Evolutionary conservation across 2,888 invertebrate species (phyloP).

Genomic region (Gerosis bhagava): DNA sequence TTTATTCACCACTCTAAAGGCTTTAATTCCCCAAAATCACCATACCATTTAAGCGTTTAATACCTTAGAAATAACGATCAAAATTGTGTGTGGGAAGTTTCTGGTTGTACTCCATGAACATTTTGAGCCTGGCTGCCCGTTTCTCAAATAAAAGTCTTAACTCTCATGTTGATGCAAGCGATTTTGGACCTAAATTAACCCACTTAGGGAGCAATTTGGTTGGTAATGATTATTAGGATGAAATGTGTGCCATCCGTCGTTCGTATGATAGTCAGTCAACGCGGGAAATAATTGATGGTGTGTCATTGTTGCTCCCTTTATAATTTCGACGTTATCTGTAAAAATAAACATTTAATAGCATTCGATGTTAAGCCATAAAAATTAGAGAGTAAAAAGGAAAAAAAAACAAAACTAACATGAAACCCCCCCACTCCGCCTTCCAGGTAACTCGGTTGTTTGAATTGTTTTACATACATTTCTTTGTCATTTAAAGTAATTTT

Average conservation of each 20-base stretch:
- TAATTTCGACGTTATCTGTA: conserved; percentile 30
- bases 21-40: background rate
- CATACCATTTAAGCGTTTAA: background rate
- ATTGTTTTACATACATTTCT: no score
- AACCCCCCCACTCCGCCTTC: no score
- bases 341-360: conserved; percentile 14
- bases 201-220: conserved; percentile 10
- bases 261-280: conserved; percentile 29
- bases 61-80: background rate
- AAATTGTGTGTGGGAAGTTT: background rate
- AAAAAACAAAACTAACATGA: no score
- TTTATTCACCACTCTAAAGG: conserved; percentile 10
- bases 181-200: conserved; percentile 13
- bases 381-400: no score
- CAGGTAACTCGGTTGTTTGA: no score
- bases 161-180: conserved; percentile 10
- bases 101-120: conserved; percentile 1
- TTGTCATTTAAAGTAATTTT: no score
- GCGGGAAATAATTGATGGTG: conserved; percentile 34
- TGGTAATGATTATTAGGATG: conserved; percentile 6
- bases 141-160: conserved; percentile 8
- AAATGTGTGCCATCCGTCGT: conserved; percentile 23
- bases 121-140: background rate
- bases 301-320: conserved; percentile 29
- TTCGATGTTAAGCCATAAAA: no score